Conservation (phyloP, 2,797 vertebrate species). For the Paramormyrops hopkinsi region DNA sequence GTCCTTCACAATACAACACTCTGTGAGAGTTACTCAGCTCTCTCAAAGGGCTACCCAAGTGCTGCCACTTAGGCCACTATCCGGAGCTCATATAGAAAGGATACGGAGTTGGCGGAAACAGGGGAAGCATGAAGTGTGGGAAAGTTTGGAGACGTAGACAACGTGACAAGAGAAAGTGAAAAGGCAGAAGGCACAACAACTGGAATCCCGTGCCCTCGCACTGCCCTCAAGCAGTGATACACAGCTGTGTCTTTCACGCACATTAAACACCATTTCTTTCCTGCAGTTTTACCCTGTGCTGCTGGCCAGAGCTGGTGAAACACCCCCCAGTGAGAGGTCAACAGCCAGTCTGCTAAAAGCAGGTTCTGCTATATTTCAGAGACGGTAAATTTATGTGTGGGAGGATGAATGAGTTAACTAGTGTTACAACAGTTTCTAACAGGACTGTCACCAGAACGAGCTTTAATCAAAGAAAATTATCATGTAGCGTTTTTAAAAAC, state of each 20-base stretch:
- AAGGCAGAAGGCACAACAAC: conserved; percentile 1
- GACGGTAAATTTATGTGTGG: neutral
- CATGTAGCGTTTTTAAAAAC: neutral
- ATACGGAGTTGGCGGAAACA: conserved; percentile 20
- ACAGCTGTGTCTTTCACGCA: conserved; percentile 42
- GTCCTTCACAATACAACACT: conserved; percentile 22
- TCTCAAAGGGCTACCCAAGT: conserved; percentile 43
- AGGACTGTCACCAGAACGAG: neutral
- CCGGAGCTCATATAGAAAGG: neutral
- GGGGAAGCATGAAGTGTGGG: conserved; percentile 14
- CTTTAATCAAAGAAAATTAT: neutral
- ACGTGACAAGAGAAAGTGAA: conserved; percentile 31
- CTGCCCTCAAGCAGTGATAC: conserved; percentile 14
- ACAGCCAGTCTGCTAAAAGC: neutral
- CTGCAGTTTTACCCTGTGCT: conserved; percentile 56
- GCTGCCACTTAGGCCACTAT: conserved; percentile 48
- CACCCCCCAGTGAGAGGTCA: neutral
- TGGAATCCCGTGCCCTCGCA: neutral
- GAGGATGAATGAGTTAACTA: neutral
- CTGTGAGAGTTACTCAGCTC: conserved; percentile 29
- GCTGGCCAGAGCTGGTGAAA: conserved; percentile 38
- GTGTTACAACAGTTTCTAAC: neutral
- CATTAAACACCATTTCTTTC: conserved; percentile 66
- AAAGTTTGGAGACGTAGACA: conserved; percentile 22
- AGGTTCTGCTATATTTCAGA: neutral